These are phyloP conservation scores for Bradypus variegatus DNA, from an alignment of 2,797 vertebrate species.

Conservation along the genomic window DNA sequence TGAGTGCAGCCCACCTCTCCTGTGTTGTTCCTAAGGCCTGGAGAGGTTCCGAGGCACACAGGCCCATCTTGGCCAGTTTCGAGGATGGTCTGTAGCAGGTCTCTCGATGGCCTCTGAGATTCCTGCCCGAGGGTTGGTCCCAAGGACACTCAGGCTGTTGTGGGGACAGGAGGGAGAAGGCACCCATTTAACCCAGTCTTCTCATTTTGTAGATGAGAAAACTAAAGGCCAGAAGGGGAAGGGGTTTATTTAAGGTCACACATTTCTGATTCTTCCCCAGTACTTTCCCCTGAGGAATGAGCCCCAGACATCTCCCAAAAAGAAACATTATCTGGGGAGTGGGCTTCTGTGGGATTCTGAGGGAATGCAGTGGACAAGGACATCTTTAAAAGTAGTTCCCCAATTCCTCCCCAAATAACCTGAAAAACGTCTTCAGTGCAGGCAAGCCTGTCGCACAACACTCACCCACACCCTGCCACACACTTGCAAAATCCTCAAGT, in stretches of 20 bases:
- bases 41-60: not conserved
- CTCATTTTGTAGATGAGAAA: slow-evolving; percentile 34
- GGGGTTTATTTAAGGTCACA: not conserved
- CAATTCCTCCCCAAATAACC: not conserved
- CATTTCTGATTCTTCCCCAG: not conserved
- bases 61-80: not conserved
- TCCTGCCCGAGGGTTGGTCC: not conserved
- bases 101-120: not conserved
- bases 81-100: not conserved
- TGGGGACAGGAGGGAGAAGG: not conserved
- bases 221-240: not conserved
- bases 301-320: not conserved
- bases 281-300: not conserved
- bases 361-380: not conserved
- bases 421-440: not conserved
- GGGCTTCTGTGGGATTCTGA: not conserved
- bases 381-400: not conserved
- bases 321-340: not conserved
- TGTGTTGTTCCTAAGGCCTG: not conserved
- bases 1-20: not conserved
- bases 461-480: not conserved
- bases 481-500: not conserved
- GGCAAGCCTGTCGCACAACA: not conserved
- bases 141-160: not conserved
- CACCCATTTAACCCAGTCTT: not conserved